Evolutionary conservation across 1,140 invertebrate genomes (phyloP).

Genomic region (Trichomalopsis sarcophagae): DNA sequence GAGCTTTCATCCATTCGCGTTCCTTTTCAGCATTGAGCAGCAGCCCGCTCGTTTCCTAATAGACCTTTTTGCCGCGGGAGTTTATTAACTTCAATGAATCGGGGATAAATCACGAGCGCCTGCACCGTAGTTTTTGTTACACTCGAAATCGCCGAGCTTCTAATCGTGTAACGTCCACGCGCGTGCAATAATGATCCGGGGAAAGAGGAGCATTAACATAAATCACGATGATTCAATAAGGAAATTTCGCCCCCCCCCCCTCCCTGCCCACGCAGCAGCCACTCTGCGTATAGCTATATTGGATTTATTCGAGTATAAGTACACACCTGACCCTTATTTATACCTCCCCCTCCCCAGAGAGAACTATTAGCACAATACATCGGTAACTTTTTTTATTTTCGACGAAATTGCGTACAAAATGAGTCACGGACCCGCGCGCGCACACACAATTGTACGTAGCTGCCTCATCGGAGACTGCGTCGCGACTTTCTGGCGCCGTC

Average conservation of each 20-base stretch:
- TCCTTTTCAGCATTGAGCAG: no score
- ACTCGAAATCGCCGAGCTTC: no score
- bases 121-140: no score
- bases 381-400: slow-evolving; percentile 33
- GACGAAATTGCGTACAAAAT: not conserved
- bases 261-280: not conserved
- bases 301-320: not conserved
- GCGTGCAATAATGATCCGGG: no score
- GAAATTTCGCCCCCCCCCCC: not conserved
- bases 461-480: slow-evolving; percentile 36
- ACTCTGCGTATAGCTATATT: no score
- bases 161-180: no score
- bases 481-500: slow-evolving; percentile 63
- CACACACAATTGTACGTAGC: not conserved
- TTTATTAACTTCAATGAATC: no score
- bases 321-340: slow-evolving; percentile 13
- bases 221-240: not conserved
- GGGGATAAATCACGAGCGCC: no score
- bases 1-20: no score
- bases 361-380: not conserved
- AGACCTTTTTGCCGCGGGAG: no score
- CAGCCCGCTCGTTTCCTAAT: no score
- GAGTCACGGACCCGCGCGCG: not conserved
- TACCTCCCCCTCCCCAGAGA: not conserved
- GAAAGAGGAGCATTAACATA: not conserved